Evolutionary conservation across 2,797 vertebrate species (phyloP).

Genomic region (Hydrocynus forskahlii): DNA sequence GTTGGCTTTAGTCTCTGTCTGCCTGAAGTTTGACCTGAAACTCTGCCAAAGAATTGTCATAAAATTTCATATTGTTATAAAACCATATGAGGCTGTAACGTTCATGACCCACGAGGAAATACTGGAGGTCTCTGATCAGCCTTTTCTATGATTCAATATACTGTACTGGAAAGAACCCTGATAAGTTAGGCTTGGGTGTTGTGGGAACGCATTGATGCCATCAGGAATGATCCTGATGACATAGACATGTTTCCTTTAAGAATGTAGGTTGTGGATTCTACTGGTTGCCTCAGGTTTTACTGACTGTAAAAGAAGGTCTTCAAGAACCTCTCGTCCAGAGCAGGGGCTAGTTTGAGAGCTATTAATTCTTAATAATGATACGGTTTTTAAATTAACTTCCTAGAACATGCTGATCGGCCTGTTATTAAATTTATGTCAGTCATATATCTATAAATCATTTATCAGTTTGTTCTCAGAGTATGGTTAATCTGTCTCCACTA

Average conservation of each 20-base stretch:
- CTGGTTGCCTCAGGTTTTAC: background rate
- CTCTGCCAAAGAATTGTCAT: slow-evolving; percentile 50
- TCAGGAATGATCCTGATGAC: background rate
- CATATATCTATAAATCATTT: no score
- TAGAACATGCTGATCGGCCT: background rate
- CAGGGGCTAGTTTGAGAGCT: background rate
- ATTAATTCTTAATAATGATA: background rate
- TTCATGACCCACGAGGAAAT: slow-evolving; percentile 34
- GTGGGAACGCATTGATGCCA: background rate
- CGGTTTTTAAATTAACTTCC: background rate
- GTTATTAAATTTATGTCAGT: no score
- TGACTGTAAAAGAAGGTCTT: background rate
- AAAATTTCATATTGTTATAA: slow-evolving; percentile 25
- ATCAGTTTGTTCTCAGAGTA: no score
- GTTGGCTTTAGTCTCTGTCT: slow-evolving; percentile 5
- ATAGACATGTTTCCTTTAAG: background rate
- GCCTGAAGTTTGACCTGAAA: slow-evolving; percentile 24
- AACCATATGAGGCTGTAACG: slow-evolving; percentile 44
- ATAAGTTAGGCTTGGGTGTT: background rate
- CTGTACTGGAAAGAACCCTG: background rate
- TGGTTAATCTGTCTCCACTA: no score
- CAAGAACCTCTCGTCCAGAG: no score
- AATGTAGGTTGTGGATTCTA: background rate
- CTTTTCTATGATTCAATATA: background rate
- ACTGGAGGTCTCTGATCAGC: background rate